phyloP scores from a whole-genome alignment of 2,888 invertebrate genomes.

The Diplazon laetatorius region DNA sequence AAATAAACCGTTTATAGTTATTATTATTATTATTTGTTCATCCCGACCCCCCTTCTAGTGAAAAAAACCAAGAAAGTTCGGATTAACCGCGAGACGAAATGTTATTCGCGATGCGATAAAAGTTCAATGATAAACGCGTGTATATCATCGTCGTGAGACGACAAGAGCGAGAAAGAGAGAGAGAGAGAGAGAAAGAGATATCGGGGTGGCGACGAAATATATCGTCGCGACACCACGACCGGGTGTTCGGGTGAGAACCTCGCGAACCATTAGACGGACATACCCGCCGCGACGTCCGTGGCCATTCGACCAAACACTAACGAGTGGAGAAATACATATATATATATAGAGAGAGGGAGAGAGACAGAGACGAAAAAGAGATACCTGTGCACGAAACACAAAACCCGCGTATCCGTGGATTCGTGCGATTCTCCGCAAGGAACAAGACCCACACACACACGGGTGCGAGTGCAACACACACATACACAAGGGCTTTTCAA shows the following conservation, averaged over 20 bases:
- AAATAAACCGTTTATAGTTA: too few species aligned
- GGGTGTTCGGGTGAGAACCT: conserved; percentile 1
- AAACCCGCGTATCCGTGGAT: conserved; percentile 16
- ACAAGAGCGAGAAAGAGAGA: neutral
- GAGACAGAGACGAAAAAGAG: too few species aligned
- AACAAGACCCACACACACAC: conserved; percentile 72
- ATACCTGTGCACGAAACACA: too few species aligned
- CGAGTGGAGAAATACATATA: too few species aligned
- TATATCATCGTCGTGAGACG: neutral
- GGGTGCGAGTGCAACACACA: too few species aligned
- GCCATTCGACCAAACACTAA: too few species aligned
- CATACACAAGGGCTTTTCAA: conserved; percentile 84
- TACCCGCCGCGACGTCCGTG: neutral
- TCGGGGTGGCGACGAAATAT: conserved; percentile 56
- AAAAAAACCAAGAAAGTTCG: too few species aligned
- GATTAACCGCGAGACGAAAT: neutral
- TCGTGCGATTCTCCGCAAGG: neutral
- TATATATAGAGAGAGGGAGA: too few species aligned
- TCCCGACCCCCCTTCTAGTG: too few species aligned
- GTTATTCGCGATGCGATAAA: neutral
- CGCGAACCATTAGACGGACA: conserved; percentile 13
- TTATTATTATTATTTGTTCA: too few species aligned
- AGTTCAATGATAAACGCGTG: neutral
- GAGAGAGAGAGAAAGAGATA: conserved; percentile 22
- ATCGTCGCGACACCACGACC: conserved; percentile 52